Base-by-base conservation (phyloP, 2,888 invertebrate genomes). In the Tachystola acroxantha region DNA sequence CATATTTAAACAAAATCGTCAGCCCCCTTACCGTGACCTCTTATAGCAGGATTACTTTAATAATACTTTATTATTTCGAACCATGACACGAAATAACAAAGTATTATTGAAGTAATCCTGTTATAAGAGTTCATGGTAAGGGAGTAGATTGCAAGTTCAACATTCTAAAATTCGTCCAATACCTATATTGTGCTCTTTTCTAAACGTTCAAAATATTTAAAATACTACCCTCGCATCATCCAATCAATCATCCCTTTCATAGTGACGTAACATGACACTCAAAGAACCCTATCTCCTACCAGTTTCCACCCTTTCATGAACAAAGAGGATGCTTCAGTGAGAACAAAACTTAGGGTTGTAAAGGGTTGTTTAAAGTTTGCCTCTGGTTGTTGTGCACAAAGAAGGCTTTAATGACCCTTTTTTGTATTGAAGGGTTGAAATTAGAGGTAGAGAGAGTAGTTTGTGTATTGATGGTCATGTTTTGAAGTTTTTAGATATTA, bases 351-450 rank as follows among this genome's bases (percentile, higher is more conserved):
- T 10, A 27, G 14, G 14, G 29, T 29, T 14, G 29, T 13, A n/a
- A 46, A 42, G 43, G 35, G 41, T 39, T 39, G 40, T 48, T 42
- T 31, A 37, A 38, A 47, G 37, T 42, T 33, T 34, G 36, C 38
- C 37, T 32, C 37, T 11, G 37, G 28, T 22, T 32, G 26, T 32
- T 25, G 10, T 3, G 22, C 13, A 40, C 34, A 42, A 40, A 42
- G 42, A 43, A 43, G 40, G 37, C 34, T 44, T 38, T 50, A 52
- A 50, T 41, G 47, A 46, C 48, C 54, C 48, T 39, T 52, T 53
- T 32, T 32, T 32, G 20, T 31, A 19, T 22, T 22, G 22, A 32
- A 9, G 32, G 19, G 10, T n/a, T 32, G n/a, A n/a, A n/a, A n/a
- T 31, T 10, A 19, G 11, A 19, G 20, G 20, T 20, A 31, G 13